phyloP scores from a whole-genome alignment of 2,113 vertebrate genomes.

The Scortum barcoo region DNA sequence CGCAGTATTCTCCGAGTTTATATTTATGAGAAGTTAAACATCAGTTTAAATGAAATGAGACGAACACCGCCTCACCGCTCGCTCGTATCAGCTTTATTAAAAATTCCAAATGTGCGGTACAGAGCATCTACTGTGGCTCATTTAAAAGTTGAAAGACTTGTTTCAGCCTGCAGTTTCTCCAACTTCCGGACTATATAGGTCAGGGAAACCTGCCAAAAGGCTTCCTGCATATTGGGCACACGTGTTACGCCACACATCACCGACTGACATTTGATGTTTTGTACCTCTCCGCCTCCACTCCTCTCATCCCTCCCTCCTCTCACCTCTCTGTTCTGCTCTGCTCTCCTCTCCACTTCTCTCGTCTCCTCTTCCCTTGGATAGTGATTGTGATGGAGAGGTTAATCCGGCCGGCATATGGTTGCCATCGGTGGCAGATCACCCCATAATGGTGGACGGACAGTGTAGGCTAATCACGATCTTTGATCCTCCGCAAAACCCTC shows the following conservation, averaged over 20 bases:
- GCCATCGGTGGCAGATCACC: constrained; percentile 77
- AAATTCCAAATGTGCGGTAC: constrained; percentile 71
- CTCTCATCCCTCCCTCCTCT: constrained; percentile 63
- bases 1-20: background rate
- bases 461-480: constrained; percentile 82
- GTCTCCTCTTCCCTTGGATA: constrained; percentile 53
- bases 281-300: constrained; percentile 65
- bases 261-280: constrained; percentile 78
- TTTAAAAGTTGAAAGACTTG: constrained; percentile 79
- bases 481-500: constrained; percentile 76
- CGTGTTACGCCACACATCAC: constrained; percentile 75
- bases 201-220: constrained; percentile 77
- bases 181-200: constrained; percentile 75
- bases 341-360: constrained; percentile 39
- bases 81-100: constrained; percentile 64
- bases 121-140: constrained; percentile 71
- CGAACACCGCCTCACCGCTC: constrained; percentile 30
- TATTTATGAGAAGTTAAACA: background rate
- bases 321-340: constrained; percentile 63
- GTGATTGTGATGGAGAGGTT: constrained; percentile 79
- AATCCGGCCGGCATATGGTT: constrained; percentile 81
- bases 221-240: constrained; percentile 79
- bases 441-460: constrained; percentile 76
- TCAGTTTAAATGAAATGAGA: constrained; percentile 36
- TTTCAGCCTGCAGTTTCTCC: constrained; percentile 72